Percentiles rank a stretch among this genome's conserved stretches.
These are phyloP conservation scores for Neodiprion virginianus DNA, from an alignment of 1,140 invertebrate genomes.

Conservation along the genomic window DNA sequence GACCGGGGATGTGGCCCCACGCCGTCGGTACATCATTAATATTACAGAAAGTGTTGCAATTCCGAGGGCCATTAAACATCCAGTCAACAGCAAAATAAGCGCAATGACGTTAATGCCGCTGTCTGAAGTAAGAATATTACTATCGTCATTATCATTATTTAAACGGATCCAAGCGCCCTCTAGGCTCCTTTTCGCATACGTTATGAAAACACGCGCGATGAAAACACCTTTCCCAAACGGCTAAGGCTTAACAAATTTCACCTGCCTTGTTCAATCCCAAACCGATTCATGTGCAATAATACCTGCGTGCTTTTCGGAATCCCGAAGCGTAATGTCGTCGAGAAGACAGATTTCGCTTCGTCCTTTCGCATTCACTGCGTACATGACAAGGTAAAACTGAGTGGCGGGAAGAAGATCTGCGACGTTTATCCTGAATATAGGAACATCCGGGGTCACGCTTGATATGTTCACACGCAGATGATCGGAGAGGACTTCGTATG, in stretches of 20 bases:
- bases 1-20: constrained; percentile 58
- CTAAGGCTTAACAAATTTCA: no score
- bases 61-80: constrained; percentile 68
- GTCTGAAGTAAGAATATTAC: constrained; percentile 59
- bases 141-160: constrained; percentile 9
- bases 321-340: constrained; percentile 85
- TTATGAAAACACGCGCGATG: no score
- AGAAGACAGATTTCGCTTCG: constrained; percentile 80
- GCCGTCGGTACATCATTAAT: constrained; percentile 60
- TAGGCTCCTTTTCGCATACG: no score
- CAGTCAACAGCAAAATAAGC: constrained; percentile 67
- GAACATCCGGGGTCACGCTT: constrained; percentile 61
- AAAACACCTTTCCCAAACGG: no score
- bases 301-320: constrained; percentile 87
- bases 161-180: no score
- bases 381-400: constrained; percentile 72
- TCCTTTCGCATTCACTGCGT: constrained; percentile 87
- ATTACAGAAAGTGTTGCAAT: constrained; percentile 69
- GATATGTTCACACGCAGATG: constrained; percentile 74
- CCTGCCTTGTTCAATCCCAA: no score
- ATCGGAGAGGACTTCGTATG: constrained; percentile 75
- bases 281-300: constrained; percentile 38
- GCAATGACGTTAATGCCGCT: constrained; percentile 68
- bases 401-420: constrained; percentile 68
- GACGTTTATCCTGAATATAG: constrained; percentile 74